Evolutionary conservation across 2,797 vertebrate genomes (phyloP), one percentile per base, ranked within the genome.

Genomic region (Loris lydekkerianus): DNA sequence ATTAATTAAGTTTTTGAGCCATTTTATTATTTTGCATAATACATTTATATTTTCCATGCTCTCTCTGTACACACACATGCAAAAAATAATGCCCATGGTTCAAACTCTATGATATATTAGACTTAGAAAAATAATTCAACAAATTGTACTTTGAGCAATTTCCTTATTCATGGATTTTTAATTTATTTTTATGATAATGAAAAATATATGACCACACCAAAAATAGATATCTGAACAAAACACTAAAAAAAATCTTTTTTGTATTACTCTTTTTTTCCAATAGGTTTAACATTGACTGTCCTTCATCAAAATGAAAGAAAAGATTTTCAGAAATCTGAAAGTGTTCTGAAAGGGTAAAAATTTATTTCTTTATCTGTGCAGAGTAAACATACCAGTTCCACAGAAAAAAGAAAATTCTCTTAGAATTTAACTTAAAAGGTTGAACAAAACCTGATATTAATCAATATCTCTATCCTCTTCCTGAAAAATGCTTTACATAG

Each of bases 291-390:
- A 97, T 96, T 98, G 73, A 96, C 96, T 65, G 92, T 98, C 92
- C 95, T 99, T 94, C 97, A 78, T 97, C 98, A 98, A 11, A 98
- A 98, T 18, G 97, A 98, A 96, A 98, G 96, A 92, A 98, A 97
- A 97, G 88, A 58, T 23, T 65, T 93, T 93, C 95, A 98, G 96
- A 97, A 98, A 15, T 98, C 97, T 46, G 98, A 98, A 97, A 96
- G 78, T 95, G 96, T 99, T 96, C 97, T 99, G 97, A 98, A 98
- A 96, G 99, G 98, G 99, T 99, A 92, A 97, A 73, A 83, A 70
- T 81, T 65, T n/a, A 53, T 96, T 60, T 95, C 25, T 95, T 95
- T 23, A 86, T 81, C 37, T 72, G 0, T 89, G 21, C 37, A 53
- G 29, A 89, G 11, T 25, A 77, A 34, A 63, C 43, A 84, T 65